Base-by-base conservation (phyloP, 2,888 invertebrate genomes). In the Lobophora halterata region DNA sequence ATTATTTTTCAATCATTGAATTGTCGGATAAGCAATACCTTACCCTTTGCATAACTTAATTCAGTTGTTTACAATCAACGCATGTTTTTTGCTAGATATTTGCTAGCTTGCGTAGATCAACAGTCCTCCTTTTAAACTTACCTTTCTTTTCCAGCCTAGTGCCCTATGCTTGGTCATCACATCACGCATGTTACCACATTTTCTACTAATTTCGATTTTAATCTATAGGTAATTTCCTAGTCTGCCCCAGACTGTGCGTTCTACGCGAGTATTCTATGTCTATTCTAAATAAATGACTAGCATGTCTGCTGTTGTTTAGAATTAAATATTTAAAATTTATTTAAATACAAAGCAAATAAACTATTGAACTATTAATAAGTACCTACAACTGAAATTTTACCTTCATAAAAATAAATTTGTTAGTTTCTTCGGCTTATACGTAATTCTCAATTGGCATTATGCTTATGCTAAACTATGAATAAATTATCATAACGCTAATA, bases 261-360 rank as follows among this genome's bases (percentile, higher is more conserved):
- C 65, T 61, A 72, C 74, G 74, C 76, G 46, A 56, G 56, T 29
- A 33, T 28, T n/a, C 41, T 52, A 54, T 18, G 19, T 39, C 33
- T 61, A 56, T 24, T 38, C 49, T 65, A 64, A 42, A 45, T 38
- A 40, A 57, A 54, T 68, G 70, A 71, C 73, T 72, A 72, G 72
- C 65, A 59, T 66, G 61, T 56, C 56, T 60, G 53, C 49, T 34
- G 23, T 41, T 40, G 43, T 14, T 41, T 24, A 32, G 13, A 25
- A 14, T 23, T 41, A 34, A 29, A 32, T 32, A 8, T n/a, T 19
- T 17, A 34, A 21, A 30, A 27, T 34, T 32, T 18, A 17, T 11
- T 28, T 10, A n/a, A 17, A 11, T 28, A n/a, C 1, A n/a, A 7
- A 3, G 4, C 4, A 10, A 23, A 3, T 24, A 24, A 12, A 24